Evolutionary conservation across 1,140 invertebrate genomes (phyloP).

Genomic region (Micrasema minimum): DNA sequence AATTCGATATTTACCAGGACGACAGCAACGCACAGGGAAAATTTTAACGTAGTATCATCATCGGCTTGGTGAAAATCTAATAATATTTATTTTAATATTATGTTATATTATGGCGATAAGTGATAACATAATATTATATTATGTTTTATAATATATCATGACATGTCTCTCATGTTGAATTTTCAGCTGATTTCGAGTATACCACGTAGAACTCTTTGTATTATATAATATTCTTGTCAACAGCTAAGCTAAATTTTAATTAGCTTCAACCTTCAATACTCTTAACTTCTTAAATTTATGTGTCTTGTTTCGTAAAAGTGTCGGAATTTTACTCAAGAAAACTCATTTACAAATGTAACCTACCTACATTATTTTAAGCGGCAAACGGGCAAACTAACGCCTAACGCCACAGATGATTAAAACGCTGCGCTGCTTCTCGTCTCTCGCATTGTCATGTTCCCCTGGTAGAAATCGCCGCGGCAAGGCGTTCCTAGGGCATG

Average conservation of each 20-base stretch:
- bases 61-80: neutral
- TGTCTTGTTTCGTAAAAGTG: too few species aligned
- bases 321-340: too few species aligned
- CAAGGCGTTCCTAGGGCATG: slow-evolving; percentile 54
- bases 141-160: neutral
- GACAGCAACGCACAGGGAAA: neutral
- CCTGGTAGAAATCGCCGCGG: slow-evolving; percentile 45
- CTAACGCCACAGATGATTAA: neutral
- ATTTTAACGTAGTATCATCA: neutral
- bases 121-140: too few species aligned
- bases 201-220: neutral
- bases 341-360: too few species aligned
- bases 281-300: too few species aligned
- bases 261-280: too few species aligned
- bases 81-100: neutral
- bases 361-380: neutral
- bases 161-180: neutral
- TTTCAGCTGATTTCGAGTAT: neutral
- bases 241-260: too few species aligned
- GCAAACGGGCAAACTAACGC: neutral
- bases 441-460: slow-evolving; percentile 12
- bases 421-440: neutral
- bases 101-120: neutral
- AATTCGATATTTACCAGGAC: slow-evolving; percentile 15
- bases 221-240: too few species aligned